Evolutionary conservation across 2,113 vertebrate genomes (phyloP), one percentile per base, ranked within the genome.

Genomic region (Sisor rabdophorus): DNA sequence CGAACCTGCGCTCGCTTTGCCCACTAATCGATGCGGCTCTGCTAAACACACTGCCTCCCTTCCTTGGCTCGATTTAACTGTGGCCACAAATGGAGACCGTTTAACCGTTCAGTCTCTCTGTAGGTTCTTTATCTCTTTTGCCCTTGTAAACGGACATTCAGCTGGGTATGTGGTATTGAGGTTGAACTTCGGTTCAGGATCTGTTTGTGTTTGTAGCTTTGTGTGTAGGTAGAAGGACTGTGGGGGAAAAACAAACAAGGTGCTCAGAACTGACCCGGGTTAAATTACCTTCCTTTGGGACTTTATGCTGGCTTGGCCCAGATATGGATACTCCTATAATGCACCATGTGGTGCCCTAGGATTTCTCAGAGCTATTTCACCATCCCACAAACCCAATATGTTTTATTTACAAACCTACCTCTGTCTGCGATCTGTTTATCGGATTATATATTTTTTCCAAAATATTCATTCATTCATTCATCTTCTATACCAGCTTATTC

Each of bases 281-380:
- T 71, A 64, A 80, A 73, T 70, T 76, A 64, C 52, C 70, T 48
- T 48, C 61, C 69, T 52, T 61, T 53, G 69, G 61, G 71, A 84
- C 56, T 64, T 83, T 73, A 77, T 81, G 71, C 81, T 58, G 72
- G 75, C 68, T 73, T 82, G 80, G 75, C 83, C 68, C 83, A 80
- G 48, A 64, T 76, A 78, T 22, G n/a, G 50, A 54, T 44, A 4
- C 72, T 67, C 71, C 22, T 24, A 71, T 77, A 36, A 47, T 2
- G 16, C 59, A 75, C 22, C 30, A 61, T 44, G 56, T 3, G 8
- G 40, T 20, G 10, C 9, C 26, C 15, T 56, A 61, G 26, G 50
- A 53, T 48, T 73, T 61, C 30, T 20, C 44, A 32, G 17, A 26
- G 32, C 19, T 20, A 11, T 22, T 50, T 52, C 70, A 61, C 71